Conservation (phyloP, 1,140 invertebrate genomes). For the Gonioctena quinquepunctata region DNA sequence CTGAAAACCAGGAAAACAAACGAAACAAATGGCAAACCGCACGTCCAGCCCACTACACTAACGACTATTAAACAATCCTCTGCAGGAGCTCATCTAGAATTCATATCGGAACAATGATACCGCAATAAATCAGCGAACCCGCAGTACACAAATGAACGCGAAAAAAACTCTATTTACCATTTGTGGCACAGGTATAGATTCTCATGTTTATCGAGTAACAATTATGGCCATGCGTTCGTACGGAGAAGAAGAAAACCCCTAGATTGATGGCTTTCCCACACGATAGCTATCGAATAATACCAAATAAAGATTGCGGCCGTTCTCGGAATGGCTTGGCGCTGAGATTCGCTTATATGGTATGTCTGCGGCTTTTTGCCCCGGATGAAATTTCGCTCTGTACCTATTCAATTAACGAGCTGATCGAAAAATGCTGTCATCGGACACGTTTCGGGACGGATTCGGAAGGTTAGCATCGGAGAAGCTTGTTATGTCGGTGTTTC, state of each 20-base stretch:
- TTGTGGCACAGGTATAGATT: not conserved
- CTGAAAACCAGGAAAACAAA: too few species aligned
- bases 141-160: not conserved
- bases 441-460: not conserved
- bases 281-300: conserved; percentile 46
- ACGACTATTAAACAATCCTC: not conserved
- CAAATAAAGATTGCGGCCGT: conserved; percentile 36
- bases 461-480: too few species aligned
- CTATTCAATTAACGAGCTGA: conserved; percentile 7
- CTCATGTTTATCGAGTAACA: conserved; percentile 15
- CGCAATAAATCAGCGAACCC: not conserved
- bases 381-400: conserved; percentile 8
- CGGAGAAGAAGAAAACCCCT: not conserved
- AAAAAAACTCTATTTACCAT: not conserved
- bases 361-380: conserved; percentile 8
- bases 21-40: too few species aligned
- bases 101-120: not conserved
- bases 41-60: too few species aligned
- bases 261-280: conserved; percentile 44
- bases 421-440: not conserved
- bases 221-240: conserved; percentile 5
- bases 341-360: conserved; percentile 27
- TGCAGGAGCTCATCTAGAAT: not conserved
- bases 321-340: conserved; percentile 17
- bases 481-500: too few species aligned